Evolutionary conservation across 2,797 vertebrate species (phyloP), one percentile per base, ranked within the genome.

Genomic region (Lepidocolaptes lacrymiger): DNA sequence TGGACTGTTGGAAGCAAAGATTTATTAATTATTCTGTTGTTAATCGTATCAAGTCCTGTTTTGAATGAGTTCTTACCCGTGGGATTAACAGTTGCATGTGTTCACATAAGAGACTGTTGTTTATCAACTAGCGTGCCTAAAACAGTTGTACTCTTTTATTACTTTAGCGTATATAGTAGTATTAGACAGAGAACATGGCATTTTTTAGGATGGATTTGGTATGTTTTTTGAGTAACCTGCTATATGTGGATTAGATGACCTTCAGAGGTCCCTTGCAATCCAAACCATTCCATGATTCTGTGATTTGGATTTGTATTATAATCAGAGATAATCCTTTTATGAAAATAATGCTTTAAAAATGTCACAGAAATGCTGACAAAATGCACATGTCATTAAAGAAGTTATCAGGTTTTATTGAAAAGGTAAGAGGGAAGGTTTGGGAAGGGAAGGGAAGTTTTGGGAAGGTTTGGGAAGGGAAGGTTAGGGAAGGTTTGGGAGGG

Each of bases 261-360:
- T 76, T 37, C 36, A 44, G 37, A 51, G 6, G 28, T 13, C 28
- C 11, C 64, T 76, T 58, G 32, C 37, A 63, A 44, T 18, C 4
- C 32, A 30, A 49, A 39, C 16, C 12, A 16, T 26, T 26, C 36
- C 7, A 36, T 58, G 9, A 5, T 69, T 51, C 14, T 18, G 16
- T 28, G 27, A 27, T 44, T 58, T 55, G 10, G 34, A 18, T n/a
- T 64, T 27, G 16, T 62, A 84, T 79, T 30, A 6, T 10, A 46
- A n/a, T 7, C n/a, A 2, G 2, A 61, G 8, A 32, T 6, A 0
- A 1, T 39, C 8, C 6, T 52, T 28, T 28, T 61, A 58, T 30
- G 23, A 63, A 74, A 71, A 32, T 2, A 22, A 26, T 8, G 16
- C 12, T 67, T 63, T 39, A 36, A 75, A 36, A 76, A 22, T 3